A percentile compares a stretch with the other conserved stretches of the same genome.
Conservation (phyloP, 2,888 invertebrate species). For the Luperina testacea region DNA sequence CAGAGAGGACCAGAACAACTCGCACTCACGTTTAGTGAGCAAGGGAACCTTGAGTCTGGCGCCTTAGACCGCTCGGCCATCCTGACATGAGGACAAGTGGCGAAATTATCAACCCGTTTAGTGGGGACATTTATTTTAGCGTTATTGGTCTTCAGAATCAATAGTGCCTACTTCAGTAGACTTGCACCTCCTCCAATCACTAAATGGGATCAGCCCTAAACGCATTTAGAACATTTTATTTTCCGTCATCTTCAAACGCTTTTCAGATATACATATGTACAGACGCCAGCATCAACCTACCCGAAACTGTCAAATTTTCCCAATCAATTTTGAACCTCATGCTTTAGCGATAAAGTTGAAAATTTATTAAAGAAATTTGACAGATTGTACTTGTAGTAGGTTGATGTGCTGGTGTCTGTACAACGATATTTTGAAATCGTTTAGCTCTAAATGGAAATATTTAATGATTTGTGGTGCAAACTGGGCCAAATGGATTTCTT, state of each 20-base stretch:
- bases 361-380: too few relatives aligned
- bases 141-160: not conserved
- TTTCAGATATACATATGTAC: not conserved
- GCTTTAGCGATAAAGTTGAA: too few relatives aligned
- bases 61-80: constrained; percentile 50
- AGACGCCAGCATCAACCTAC: too few relatives aligned
- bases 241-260: not conserved
- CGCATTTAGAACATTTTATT: not conserved
- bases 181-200: not conserved
- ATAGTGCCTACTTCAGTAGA: not conserved
- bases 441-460: not conserved
- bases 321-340: too few relatives aligned
- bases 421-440: not conserved
- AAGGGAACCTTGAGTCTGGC: constrained; percentile 43
- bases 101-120: not conserved
- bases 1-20: constrained; percentile 40
- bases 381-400: too few relatives aligned
- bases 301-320: too few relatives aligned
- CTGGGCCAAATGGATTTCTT: not conserved
- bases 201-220: not conserved
- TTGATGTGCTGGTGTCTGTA: too few relatives aligned
- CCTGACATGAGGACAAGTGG: not conserved
- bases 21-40: constrained; percentile 21
- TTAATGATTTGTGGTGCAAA: not conserved
- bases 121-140: not conserved